Conservation (phyloP, 2,888 invertebrate genomes). For the Cataglyphis altisquamis region DNA sequence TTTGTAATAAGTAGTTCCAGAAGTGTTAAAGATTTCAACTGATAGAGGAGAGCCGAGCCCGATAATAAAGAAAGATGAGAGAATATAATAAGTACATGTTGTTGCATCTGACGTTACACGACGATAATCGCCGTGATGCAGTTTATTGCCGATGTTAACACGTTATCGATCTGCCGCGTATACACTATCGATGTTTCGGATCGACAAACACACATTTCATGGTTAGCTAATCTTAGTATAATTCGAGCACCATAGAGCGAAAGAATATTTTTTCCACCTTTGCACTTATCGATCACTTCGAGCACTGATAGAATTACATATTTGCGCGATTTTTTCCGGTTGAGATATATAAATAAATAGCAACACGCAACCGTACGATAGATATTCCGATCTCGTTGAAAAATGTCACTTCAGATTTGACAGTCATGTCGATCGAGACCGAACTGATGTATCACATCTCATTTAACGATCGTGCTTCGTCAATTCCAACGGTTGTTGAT, state of each 20-base stretch:
- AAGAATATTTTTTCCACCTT: slow-evolving; percentile 8
- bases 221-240: background rate
- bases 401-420: background rate
- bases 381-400: background rate
- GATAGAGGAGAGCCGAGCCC: slow-evolving; percentile 51
- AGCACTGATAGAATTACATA: background rate
- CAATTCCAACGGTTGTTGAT: slow-evolving; percentile 90
- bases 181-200: background rate
- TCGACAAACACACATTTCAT: background rate
- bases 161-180: slow-evolving; percentile 1
- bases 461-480: slow-evolving; percentile 91
- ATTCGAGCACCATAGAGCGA: background rate
- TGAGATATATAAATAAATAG: slow-evolving; percentile 13
- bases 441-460: slow-evolving; percentile 3
- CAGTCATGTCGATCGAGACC: background rate
- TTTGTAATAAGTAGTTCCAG: slow-evolving; percentile 64
- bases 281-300: slow-evolving; percentile 7
- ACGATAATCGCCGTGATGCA: background rate
- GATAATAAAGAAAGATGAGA: slow-evolving; percentile 41
- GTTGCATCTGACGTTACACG: background rate
- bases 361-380: background rate
- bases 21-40: slow-evolving; percentile 65
- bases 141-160: background rate
- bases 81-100: slow-evolving; percentile 7
- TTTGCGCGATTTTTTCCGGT: background rate